Evolutionary conservation across 2,113 vertebrate genomes (phyloP), one percentile per base, ranked within the genome.

Genomic region (Caretta caretta): DNA sequence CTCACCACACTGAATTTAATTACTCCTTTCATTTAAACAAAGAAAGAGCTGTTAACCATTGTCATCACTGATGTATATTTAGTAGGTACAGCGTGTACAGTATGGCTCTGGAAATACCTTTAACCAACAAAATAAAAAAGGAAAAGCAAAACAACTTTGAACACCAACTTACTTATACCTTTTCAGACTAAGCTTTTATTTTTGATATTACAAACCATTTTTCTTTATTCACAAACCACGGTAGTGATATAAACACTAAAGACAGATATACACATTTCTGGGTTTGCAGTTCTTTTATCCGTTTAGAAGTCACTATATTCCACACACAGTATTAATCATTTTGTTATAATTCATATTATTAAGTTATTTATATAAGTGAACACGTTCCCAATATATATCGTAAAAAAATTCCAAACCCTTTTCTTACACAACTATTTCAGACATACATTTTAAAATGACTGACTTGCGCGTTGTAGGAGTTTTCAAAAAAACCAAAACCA

Each of bases 131-230:
- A 10, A 75, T 10, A 1, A 83, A 57, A 82, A 72, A 72, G 82
- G 90, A 76, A 90, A 94, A 94, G 89, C 90, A 95, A 93, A 98
- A 97, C 80, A 96, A 98, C 93, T 98, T 95, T 89, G 91, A 95
- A 97, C 92, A 97, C 95, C 88, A 88, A 88, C 5, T 53, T 95
- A 86, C 31, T 84, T 46, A 88, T 96, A 98, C 98, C 97, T 98
- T 99, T 99, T 98, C 98, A 98, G 98, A 98, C 98, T 98, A 99
- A 98, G 97, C 98, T 98, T 99, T 99, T 98, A 98, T 99, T 99
- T 97, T 98, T 98, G 98, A 99, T 98, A 98, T 98, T 98, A 99
- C 98, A 99, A 99, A 98, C 98, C 98, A 98, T 98, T 98, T 98
- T 98, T 98, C 98, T 98, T 98, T 98, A 98, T 99, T 98, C 98